A percentile compares a stretch with the other conserved stretches of the same genome.
Evolutionary conservation across 2,797 vertebrate genomes (phyloP).

Genomic region (Dallia pectoralis): DNA sequence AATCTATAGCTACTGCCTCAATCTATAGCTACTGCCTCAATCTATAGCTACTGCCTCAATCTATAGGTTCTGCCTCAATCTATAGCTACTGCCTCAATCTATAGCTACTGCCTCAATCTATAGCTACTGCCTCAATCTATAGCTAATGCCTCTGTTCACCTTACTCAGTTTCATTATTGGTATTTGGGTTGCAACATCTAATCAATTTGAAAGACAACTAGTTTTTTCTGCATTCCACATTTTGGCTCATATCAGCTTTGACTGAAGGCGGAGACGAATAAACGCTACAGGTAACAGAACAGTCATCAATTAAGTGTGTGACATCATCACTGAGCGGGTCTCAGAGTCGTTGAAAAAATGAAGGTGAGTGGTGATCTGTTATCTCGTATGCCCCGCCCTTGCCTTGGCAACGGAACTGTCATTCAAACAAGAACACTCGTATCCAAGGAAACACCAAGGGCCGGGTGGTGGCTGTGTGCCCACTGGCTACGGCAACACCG

Average conservation of each 20-base stretch:
- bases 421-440: not conserved
- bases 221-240: too few species aligned
- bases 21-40: too few species aligned
- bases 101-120: too few species aligned
- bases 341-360: not conserved
- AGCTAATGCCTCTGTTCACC: not conserved
- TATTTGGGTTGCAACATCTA: not conserved
- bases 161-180: not conserved
- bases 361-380: not conserved
- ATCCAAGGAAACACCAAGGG: not conserved
- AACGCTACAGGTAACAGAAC: not conserved
- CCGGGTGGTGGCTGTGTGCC: not conserved
- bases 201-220: too few species aligned
- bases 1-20: too few species aligned
- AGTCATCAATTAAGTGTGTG: not conserved
- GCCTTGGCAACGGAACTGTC: conserved; percentile 3
- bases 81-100: too few species aligned
- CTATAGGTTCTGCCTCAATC: too few species aligned
- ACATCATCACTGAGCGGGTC: too few species aligned
- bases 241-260: too few species aligned
- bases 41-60: too few species aligned
- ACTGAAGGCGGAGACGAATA: too few species aligned
- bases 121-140: too few species aligned
- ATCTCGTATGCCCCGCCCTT: not conserved
- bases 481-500: not conserved